Percentiles rank a stretch among this genome's conserved stretches.
Conservation (phyloP, 2,113 vertebrate species). For the Microtus pennsylvanicus region DNA sequence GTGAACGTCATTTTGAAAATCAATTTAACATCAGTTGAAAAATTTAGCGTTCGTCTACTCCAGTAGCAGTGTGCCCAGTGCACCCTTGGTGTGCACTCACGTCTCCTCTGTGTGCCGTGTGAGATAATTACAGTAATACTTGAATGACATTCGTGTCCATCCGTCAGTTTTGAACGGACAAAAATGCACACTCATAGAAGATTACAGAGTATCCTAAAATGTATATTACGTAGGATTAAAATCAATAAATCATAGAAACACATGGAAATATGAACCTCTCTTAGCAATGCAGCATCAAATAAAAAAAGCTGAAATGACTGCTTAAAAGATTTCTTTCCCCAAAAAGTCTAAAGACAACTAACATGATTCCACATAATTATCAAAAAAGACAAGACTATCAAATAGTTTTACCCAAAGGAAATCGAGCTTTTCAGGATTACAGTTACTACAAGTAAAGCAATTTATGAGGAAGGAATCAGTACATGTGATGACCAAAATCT, state of each 20-base stretch:
- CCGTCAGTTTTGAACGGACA: background rate
- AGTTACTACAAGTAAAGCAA: background rate
- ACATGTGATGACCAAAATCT: background rate
- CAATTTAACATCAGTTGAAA: background rate
- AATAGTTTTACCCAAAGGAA: background rate
- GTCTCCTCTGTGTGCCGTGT: background rate
- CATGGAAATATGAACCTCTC: background rate
- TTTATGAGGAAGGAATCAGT: background rate
- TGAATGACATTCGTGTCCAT: background rate
- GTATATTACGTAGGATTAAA: background rate
- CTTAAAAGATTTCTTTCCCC: background rate
- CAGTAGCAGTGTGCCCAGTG: background rate
- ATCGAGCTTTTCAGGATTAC: conserved; percentile 41
- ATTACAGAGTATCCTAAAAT: background rate
- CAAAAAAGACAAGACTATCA: background rate
- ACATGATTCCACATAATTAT: background rate
- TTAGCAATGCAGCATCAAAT: conserved; percentile 32
- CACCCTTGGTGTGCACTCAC: too few species aligned
- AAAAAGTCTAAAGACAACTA: background rate
- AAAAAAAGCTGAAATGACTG: background rate
- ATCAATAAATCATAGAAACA: background rate
- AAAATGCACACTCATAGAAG: background rate
- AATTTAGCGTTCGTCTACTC: background rate
- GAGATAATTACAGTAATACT: background rate
- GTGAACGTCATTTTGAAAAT: background rate